These are phyloP conservation scores for Eubasilissa regina DNA, from an alignment of 1,140 invertebrate species.

Conservation along the genomic window DNA sequence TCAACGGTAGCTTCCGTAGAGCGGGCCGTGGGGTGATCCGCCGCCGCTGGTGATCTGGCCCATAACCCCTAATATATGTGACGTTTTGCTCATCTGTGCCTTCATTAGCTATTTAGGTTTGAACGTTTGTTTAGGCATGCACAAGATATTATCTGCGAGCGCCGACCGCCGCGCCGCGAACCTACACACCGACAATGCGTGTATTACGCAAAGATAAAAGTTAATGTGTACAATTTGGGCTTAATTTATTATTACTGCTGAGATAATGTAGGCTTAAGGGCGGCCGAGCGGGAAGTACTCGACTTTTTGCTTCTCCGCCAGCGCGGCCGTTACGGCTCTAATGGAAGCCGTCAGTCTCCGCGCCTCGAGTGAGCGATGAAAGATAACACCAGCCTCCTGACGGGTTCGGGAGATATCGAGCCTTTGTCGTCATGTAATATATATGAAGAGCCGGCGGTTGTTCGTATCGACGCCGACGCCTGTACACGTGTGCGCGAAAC, in stretches of 20 bases:
- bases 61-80: constrained; percentile 57
- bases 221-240: constrained; percentile 60
- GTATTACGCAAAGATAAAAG: constrained; percentile 59
- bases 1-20: not conserved
- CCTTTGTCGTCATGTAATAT: constrained; percentile 48
- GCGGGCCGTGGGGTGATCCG: constrained; percentile 9
- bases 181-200: constrained; percentile 52
- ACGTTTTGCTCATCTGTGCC: constrained; percentile 58
- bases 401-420: constrained; percentile 44
- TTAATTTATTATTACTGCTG: constrained; percentile 60
- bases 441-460: constrained; percentile 47
- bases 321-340: constrained; percentile 49
- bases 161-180: constrained; percentile 12
- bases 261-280: constrained; percentile 59
- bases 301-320: constrained; percentile 47
- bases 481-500: constrained; percentile 41
- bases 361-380: constrained; percentile 42
- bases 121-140: constrained; percentile 60
- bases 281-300: constrained; percentile 49
- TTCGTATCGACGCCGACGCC: constrained; percentile 29
- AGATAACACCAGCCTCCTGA: constrained; percentile 48
- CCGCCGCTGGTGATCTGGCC: constrained; percentile 37
- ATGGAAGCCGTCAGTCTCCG: constrained; percentile 52
- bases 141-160: constrained; percentile 57
- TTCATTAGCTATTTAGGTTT: constrained; percentile 61